Percentiles rank a stretch among this genome's conserved stretches.
These are phyloP conservation scores for Syritta pipiens DNA, from an alignment of 2,888 invertebrate species.

Conservation along the genomic window DNA sequence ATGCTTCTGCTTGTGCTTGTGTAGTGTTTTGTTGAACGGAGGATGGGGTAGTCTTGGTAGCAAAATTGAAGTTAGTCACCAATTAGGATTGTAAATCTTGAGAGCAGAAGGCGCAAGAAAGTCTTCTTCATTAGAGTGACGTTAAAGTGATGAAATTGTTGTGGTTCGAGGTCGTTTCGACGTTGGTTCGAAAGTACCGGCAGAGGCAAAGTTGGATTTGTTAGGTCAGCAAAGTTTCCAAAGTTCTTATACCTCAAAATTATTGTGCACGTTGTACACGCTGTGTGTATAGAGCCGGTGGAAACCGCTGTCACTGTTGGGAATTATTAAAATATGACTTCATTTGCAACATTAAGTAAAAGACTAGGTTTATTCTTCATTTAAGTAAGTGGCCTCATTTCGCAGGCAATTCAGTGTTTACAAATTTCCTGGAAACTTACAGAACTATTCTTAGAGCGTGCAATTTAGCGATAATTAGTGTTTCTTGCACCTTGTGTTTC, in stretches of 20 bases:
- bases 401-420: neutral
- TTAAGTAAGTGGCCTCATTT: conserved; percentile 16
- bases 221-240: conserved; percentile 23
- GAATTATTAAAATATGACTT: no score
- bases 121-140: conserved; percentile 37
- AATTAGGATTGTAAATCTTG: conserved; percentile 26
- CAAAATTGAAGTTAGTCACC: conserved; percentile 17
- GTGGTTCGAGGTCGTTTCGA: conserved; percentile 2
- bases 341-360: neutral
- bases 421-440: no score
- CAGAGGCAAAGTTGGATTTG: conserved; percentile 1
- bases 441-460: no score
- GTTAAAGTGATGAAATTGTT: conserved; percentile 34
- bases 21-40: neutral
- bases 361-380: neutral
- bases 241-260: neutral
- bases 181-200: neutral
- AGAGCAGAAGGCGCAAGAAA: neutral
- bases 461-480: no score
- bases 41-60: conserved; percentile 13
- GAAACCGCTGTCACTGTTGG: neutral
- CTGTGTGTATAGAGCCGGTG: neutral
- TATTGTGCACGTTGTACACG: conserved; percentile 9
- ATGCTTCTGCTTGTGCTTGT: neutral
- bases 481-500: no score